Conservation (phyloP, 2,797 vertebrate genomes). For the Aeoliscus strigatus region DNA sequence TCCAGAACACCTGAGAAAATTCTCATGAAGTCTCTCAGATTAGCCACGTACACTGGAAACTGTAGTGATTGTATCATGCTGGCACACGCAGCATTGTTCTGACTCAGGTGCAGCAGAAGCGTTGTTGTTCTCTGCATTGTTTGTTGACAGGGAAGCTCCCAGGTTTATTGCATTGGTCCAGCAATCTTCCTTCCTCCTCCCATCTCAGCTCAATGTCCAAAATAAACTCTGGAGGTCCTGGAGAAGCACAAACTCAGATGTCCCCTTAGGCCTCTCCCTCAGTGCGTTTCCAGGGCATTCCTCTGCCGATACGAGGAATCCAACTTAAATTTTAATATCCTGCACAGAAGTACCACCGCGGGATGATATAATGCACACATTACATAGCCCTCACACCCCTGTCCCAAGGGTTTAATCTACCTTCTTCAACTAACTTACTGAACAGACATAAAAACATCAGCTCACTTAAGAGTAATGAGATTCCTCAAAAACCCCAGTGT, state of each 20-base stretch:
- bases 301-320: slow-evolving; percentile 47
- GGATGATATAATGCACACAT: slow-evolving; percentile 31
- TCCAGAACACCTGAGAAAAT: slow-evolving; percentile 29
- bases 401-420: slow-evolving; percentile 45
- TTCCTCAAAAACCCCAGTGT: slow-evolving; percentile 25
- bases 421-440: slow-evolving; percentile 36
- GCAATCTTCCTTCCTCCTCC: slow-evolving; percentile 57
- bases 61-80: slow-evolving; percentile 1
- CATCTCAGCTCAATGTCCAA: slow-evolving; percentile 50
- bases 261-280: slow-evolving; percentile 44
- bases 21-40: slow-evolving; percentile 40
- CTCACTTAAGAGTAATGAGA: slow-evolving; percentile 32
- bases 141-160: slow-evolving; percentile 62
- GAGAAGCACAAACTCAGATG: slow-evolving; percentile 45
- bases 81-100: slow-evolving; percentile 2
- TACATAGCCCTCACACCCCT: slow-evolving; percentile 13
- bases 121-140: slow-evolving; percentile 22
- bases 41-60: slow-evolving; percentile 21
- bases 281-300: slow-evolving; percentile 68
- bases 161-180: slow-evolving; percentile 53
- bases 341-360: slow-evolving; percentile 31
- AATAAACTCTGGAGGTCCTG: slow-evolving; percentile 52
- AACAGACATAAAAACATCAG: slow-evolving; percentile 40
- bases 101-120: slow-evolving; percentile 44
- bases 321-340: slow-evolving; percentile 66